Evolutionary conservation across 2,113 vertebrate genomes (phyloP), one percentile per base, ranked within the genome.

Genomic region (Menidia beryllina): DNA sequence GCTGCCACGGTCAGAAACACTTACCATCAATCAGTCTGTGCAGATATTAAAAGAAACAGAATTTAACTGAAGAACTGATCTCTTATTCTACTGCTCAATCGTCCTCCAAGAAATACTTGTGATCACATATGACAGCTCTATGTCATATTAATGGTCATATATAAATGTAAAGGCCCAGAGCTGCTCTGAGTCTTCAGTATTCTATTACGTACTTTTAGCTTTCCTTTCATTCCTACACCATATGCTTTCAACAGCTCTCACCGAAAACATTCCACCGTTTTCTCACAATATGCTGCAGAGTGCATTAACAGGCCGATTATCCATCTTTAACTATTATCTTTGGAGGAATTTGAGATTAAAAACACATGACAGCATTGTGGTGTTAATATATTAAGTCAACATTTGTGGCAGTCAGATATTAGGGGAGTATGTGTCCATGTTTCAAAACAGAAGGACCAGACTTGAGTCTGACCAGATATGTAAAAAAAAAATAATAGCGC

Each of bases 1-100:
- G 66, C 86, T 82, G 85, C 80, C 86, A 87, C 34, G 36, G 72
- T 75, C 58, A 78, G 77, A 77, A 70, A 79, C 83, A 83, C 75
- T 75, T n/a, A 50, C 60, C 76, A 87, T 88, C 81, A 87, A 57
- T 91, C 88, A 86, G 57, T 76, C 81, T 83, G 70, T 49, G 24
- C 20, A 26, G 48, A 71, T 71, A 76, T 83, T 83, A 69, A 83
- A 66, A 65, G 67, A 63, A 81, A 71, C 66, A 69, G 70, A 56
- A 75, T 68, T 86, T 77, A 48, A 69, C 49, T 79, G 74, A 45
- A 80, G 52, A 75, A 77, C 68, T 13, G 53, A 74, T 79, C 52
- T 63, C 64, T 61, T 71, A 30, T 70, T 76, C 26, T 5, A 1
- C 34, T 11, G 17, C 54, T 73, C 25, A 26, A 20, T 39, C 54